These are phyloP conservation scores for Meloe dianella DNA, from an alignment of 2,888 invertebrate genomes.

Conservation along the genomic window DNA sequence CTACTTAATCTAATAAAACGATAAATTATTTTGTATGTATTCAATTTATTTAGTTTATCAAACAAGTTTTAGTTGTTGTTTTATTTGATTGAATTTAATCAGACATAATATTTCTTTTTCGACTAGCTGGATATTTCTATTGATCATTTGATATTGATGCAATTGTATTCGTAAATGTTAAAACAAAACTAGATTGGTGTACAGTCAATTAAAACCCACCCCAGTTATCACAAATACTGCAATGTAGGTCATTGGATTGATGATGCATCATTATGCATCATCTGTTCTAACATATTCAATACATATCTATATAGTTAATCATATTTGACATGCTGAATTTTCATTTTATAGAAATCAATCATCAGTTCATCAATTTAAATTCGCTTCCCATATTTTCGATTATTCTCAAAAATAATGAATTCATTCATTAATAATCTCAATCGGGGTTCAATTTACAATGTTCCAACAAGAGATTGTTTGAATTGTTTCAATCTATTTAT, in stretches of 20 bases:
- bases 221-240: neutral
- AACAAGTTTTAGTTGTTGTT: too few relatives aligned
- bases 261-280: slow-evolving; percentile 8
- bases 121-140: neutral
- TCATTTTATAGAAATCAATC: neutral
- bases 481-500: neutral
- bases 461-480: neutral
- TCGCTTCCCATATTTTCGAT: too few relatives aligned
- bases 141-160: neutral
- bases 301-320: neutral
- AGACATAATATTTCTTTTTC: too few relatives aligned
- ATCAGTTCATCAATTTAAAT: too few relatives aligned
- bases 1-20: slow-evolving; percentile 21
- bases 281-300: neutral
- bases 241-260: slow-evolving; percentile 2
- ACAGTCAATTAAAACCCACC: slow-evolving; percentile 4
- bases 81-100: too few relatives aligned
- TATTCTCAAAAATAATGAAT: too few relatives aligned
- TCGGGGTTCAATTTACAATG: neutral
- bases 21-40: neutral
- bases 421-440: neutral
- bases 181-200: neutral
- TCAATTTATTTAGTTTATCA: too few relatives aligned
- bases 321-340: neutral
- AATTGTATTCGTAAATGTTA: neutral